phyloP scores from a whole-genome alignment of 2,113 vertebrate genomes.

The Procapra przewalskii region DNA sequence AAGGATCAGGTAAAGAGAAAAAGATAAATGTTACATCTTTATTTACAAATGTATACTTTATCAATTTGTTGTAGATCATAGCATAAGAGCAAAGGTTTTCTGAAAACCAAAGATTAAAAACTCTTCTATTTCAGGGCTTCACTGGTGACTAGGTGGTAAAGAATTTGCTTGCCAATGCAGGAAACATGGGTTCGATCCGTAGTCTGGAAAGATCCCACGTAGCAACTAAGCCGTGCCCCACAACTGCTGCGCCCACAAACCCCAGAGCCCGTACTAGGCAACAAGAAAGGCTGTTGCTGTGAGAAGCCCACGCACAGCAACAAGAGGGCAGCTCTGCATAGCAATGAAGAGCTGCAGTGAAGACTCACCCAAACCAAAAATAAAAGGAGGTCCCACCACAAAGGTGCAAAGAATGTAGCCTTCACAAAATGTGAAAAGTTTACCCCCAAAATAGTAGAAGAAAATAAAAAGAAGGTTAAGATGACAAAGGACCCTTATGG shows the following conservation, averaged over 20 bases:
- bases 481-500: not conserved
- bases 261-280: not conserved
- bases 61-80: not conserved
- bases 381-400: not conserved
- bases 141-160: not conserved
- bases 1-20: not conserved
- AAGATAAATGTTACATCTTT: not conserved
- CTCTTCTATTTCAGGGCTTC: not conserved
- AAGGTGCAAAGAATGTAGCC: not conserved
- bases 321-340: not conserved
- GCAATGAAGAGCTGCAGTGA: not conserved
- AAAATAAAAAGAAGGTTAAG: not conserved
- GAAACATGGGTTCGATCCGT: not conserved
- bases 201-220: not conserved
- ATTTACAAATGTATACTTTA: not conserved
- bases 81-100: not conserved
- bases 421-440: not conserved
- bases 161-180: not conserved
- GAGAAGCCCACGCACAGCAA: fast-evolving
- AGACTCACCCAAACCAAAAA: not conserved
- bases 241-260: not conserved
- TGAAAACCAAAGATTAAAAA: not conserved
- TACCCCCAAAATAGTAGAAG: not conserved
- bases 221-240: not conserved
- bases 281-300: not conserved